Evolutionary conservation across 2,797 vertebrate species (phyloP), one percentile per base, ranked within the genome.

Genomic region (Enteromius argenteus): DNA sequence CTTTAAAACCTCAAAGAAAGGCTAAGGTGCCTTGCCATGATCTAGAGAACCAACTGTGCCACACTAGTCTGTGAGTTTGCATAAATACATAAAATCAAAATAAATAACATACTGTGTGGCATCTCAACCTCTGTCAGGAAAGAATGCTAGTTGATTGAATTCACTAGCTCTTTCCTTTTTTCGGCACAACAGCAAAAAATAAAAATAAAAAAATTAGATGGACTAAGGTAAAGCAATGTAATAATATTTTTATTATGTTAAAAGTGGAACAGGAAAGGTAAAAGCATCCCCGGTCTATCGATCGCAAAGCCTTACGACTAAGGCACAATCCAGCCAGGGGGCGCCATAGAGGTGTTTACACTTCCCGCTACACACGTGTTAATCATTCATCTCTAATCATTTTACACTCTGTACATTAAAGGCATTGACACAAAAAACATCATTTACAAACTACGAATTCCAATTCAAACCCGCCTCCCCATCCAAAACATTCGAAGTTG

Each of bases 1-100:
- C 94, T 96, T 95, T 95, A 89, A 86, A 89, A 86, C 90, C 71
- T 83, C 23, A 58, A 35, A n/a, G 17, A 56, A 66, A 64, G 32
- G 66, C 88, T 88, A 90, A 87, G 42, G 86, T 90, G 91, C 81
- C 62, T 84, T 69, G 32, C 17, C 32, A 11, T 88, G 80, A 86
- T 84, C 84, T 64, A 80, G 53, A 46, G 39, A 27, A 37, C 60
- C 30, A 53, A 77, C 80, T 83, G 80, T 87, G 87, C 72, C 79
- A 71, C 80, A 85, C 78, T 83, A 71, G 53, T 60, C 13, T 79
- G 87, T 88, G 86, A 88, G 87, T 81, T 79, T 74, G 91, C 89
- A 92, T 87, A 90, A 89, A 92, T 86, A 94, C 87, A 90, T 89
- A 92, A 85, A 89, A 93, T 93, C 91, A 90, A 91, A 95, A 95